These are phyloP conservation scores for Parazoanthus swiftii DNA, from an alignment of 92 coral and sea anemone genomes.

Conservation along the genomic window DNA sequence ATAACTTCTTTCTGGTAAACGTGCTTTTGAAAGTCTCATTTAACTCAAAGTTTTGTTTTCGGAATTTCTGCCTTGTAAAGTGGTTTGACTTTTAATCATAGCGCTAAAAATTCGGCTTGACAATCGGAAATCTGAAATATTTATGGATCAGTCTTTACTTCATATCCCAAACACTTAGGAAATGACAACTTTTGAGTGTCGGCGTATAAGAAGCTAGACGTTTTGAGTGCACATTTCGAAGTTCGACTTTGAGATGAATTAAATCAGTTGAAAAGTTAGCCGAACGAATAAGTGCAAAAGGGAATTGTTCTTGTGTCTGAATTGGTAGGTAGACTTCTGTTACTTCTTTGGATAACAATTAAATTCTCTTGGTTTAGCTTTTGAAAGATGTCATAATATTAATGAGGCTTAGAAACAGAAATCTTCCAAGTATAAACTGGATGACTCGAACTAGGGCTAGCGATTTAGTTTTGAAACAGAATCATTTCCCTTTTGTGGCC, in stretches of 20 bases:
- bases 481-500: not conserved
- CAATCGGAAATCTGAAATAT: not conserved
- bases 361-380: not conserved
- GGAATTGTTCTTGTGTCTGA: not conserved
- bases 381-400: too few species aligned
- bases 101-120: not conserved
- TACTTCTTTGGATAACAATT: not conserved
- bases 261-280: constrained; percentile 5
- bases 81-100: not conserved
- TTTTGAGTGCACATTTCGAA: too few species aligned
- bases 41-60: too few species aligned
- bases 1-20: too few species aligned
- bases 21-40: too few species aligned
- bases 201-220: not conserved
- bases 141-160: not conserved
- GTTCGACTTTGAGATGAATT: not conserved
- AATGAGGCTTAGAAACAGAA: not conserved
- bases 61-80: not conserved
- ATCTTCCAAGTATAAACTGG: not conserved
- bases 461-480: not conserved
- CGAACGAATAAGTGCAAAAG: not conserved
- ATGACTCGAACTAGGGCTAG: not conserved
- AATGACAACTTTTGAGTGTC: constrained; percentile 9
- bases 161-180: constrained; percentile 5
- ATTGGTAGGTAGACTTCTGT: not conserved